Evolutionary conservation across 2,113 vertebrate species (phyloP).

Genomic region (human (Homo sapiens)): GRCh38 chr21:37402001-37402500

Average conservation of each 20-base stretch:
- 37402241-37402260: neutral
- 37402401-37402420: neutral
- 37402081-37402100: neutral
- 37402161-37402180: neutral
- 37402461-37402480: neutral
- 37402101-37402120: neutral
- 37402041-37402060: neutral
- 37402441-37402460: neutral
- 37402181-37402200: neutral
- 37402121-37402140: neutral
- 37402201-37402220: neutral
- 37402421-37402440: neutral
- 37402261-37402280: neutral
- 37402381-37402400: neutral
- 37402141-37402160: neutral
- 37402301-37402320: neutral
- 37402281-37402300: neutral
- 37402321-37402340: neutral
- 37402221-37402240: neutral
- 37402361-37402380: neutral
- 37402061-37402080: neutral
- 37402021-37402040: neutral
- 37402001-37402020: neutral
- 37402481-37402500: fast-evolving
- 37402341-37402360: neutral